Percentiles rank a stretch among this genome's conserved stretches.
phyloP scores from a whole-genome alignment of 2,797 vertebrate genomes.

The Pseudochaenichthys georgianus region DNA sequence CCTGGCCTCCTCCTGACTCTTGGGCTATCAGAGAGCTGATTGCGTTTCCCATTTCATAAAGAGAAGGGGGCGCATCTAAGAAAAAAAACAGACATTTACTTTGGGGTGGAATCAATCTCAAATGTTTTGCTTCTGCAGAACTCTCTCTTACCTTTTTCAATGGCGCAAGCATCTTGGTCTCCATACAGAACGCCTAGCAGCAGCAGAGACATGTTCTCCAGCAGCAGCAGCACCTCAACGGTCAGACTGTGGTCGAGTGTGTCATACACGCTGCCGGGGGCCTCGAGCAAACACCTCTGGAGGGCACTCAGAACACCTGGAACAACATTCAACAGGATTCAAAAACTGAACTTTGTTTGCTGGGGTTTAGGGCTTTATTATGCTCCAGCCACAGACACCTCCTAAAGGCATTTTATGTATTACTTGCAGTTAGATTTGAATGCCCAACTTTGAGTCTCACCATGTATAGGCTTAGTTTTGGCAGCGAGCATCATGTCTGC shows the following conservation, averaged over 20 bases:
- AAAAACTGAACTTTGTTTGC: background rate
- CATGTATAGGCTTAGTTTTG: constrained; percentile 85
- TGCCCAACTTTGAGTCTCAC: constrained; percentile 65
- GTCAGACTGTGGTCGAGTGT: constrained; percentile 65
- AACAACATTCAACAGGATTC: constrained; percentile 14
- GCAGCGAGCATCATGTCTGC: constrained; percentile 88
- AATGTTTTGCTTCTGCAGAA: background rate
- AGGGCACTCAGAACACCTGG: constrained; percentile 88
- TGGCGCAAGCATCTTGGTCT: constrained; percentile 55
- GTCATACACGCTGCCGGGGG: constrained; percentile 63
- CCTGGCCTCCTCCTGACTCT: constrained; percentile 60
- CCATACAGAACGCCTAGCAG: constrained; percentile 88
- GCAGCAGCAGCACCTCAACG: constrained; percentile 76
- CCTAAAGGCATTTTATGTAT: too few species aligned
- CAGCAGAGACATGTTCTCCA: constrained; percentile 86
- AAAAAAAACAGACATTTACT: background rate
- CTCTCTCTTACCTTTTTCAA: constrained; percentile 72
- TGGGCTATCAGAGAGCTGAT: constrained; percentile 88
- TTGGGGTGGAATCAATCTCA: background rate
- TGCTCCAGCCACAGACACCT: too few species aligned
- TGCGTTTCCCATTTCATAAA: constrained; percentile 93
- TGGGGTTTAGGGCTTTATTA: background rate
- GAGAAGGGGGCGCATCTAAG: constrained; percentile 88
- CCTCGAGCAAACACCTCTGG: constrained; percentile 88
- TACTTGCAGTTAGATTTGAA: too few species aligned